A percentile compares a stretch with the other conserved stretches of the same genome.
Conservation (phyloP, 2,888 invertebrate genomes). For the Microctonus brassicae region DNA sequence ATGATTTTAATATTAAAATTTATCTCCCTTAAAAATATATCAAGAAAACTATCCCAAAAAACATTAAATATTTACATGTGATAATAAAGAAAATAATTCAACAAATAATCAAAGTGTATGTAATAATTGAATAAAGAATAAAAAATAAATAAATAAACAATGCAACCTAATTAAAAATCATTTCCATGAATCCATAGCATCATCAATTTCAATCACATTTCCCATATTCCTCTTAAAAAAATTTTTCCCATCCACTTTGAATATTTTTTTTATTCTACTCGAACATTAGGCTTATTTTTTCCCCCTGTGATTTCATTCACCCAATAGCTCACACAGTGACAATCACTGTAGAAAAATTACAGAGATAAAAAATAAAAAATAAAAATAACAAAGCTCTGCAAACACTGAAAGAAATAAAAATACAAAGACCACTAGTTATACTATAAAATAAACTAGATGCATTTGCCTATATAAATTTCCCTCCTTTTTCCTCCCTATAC, state of each 20-base stretch:
- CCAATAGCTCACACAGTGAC: slow-evolving; percentile 27
- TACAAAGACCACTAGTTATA: slow-evolving; percentile 26
- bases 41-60: no score
- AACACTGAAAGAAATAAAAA: slow-evolving; percentile 27
- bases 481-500: no score
- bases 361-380: background rate
- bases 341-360: slow-evolving; percentile 15
- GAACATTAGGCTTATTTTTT: background rate
- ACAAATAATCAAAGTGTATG: no score
- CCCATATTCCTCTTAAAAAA: background rate
- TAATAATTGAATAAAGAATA: no score
- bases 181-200: slow-evolving; percentile 45
- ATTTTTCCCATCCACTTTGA: slow-evolving; percentile 17
- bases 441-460: slow-evolving; percentile 6
- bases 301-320: slow-evolving; percentile 14
- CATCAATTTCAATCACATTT: slow-evolving; percentile 5
- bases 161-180: slow-evolving; percentile 52
- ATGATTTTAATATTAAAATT: slow-evolving; percentile 35
- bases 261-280: slow-evolving; percentile 5
- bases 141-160: no score
- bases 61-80: no score
- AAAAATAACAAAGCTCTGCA: background rate
- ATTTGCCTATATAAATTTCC: background rate
- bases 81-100: no score
- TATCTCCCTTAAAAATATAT: no score